phyloP scores from a whole-genome alignment of 2,888 invertebrate genomes.

The Rhyacophila evoluta region DNA sequence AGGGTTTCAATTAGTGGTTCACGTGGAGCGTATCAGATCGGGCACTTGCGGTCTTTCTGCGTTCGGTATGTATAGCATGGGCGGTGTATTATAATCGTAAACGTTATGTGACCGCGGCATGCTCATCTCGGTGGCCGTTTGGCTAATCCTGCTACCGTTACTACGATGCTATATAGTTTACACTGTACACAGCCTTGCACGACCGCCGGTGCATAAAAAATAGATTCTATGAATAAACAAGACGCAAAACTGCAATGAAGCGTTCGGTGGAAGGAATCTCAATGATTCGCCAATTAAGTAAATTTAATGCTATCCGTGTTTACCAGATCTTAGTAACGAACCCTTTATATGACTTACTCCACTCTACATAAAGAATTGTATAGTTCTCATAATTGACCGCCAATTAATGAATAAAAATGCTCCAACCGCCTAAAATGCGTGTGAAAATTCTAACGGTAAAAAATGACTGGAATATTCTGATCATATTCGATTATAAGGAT shows the following conservation, averaged over 20 bases:
- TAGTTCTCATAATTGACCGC: no score
- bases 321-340: not conserved
- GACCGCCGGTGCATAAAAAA: not conserved
- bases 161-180: not conserved
- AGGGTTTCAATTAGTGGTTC: conserved; percentile 44
- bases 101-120: conserved; percentile 3
- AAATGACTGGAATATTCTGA: no score
- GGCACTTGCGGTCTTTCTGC: not conserved
- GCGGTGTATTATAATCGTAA: no score
- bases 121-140: not conserved
- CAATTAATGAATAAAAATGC: no score
- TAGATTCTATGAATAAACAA: not conserved
- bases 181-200: not conserved
- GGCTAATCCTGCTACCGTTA: conserved; percentile 16
- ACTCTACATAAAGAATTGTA: no score
- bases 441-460: no score
- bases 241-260: not conserved
- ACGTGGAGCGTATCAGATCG: conserved; percentile 31
- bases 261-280: no score
- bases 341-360: no score
- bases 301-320: not conserved
- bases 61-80: no score
- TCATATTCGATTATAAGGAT: no score
- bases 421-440: no score
- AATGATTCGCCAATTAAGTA: no score